phyloP scores from a whole-genome alignment of 2,797 vertebrate genomes.

The Periparus ater region DNA sequence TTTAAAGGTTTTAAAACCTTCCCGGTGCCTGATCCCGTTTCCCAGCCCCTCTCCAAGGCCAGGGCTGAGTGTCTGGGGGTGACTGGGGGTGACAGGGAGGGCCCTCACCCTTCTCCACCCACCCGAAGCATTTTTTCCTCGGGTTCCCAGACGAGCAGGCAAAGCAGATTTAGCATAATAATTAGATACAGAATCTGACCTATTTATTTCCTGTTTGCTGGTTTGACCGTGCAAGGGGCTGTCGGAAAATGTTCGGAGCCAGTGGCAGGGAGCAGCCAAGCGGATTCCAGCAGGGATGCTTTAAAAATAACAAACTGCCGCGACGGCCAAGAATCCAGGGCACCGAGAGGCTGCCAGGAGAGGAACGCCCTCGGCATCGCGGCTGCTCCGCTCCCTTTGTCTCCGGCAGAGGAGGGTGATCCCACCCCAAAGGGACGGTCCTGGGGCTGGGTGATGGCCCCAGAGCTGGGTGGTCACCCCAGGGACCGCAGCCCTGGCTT shows the following conservation, averaged over 20 bases:
- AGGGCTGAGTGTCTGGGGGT: neutral
- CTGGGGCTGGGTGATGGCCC: neutral
- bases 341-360: conserved; percentile 52
- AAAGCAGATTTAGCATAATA: conserved; percentile 65
- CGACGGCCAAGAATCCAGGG: conserved; percentile 65
- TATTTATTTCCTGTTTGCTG: conserved; percentile 67
- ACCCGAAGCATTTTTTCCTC: neutral
- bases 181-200: conserved; percentile 67
- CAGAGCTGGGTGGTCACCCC: neutral
- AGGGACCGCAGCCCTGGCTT: accelerated
- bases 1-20: neutral
- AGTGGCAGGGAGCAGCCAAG: conserved; percentile 67
- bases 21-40: neutral
- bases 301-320: conserved; percentile 67
- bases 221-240: conserved; percentile 56
- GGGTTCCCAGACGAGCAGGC: conserved; percentile 52
- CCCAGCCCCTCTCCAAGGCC: neutral
- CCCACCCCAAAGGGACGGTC: neutral
- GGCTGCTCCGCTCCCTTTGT: neutral
- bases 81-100: neutral
- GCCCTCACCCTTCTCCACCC: neutral
- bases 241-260: conserved; percentile 60
- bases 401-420: neutral
- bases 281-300: conserved; percentile 67
- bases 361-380: conserved; percentile 46